These are phyloP conservation scores for Melanotaenia duboulayi DNA, from an alignment of 2,113 vertebrate genomes.

Conservation along the genomic window DNA sequence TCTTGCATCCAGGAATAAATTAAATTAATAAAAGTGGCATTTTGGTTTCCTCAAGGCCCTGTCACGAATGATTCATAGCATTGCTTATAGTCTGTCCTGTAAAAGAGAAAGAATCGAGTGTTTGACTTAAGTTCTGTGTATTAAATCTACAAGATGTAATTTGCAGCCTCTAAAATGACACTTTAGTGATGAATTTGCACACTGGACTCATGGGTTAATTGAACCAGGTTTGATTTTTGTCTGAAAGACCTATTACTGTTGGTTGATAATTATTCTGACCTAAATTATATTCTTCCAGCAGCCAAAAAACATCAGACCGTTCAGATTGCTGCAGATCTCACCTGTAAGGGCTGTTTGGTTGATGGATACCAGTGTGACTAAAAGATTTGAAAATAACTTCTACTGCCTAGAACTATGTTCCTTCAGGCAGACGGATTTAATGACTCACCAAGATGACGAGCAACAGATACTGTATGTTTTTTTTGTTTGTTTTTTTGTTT, in stretches of 20 bases:
- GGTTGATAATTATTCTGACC: slow-evolving; percentile 5
- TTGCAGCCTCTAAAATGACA: neutral
- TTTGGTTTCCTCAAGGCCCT: slow-evolving; percentile 31
- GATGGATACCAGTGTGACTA: slow-evolving; percentile 7
- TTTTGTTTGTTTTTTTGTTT: rapidly evolving
- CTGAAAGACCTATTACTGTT: neutral
- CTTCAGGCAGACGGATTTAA: slow-evolving; percentile 38
- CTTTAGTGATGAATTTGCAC: slow-evolving; percentile 7
- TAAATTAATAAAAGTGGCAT: slow-evolving; percentile 31
- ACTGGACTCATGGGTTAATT: neutral
- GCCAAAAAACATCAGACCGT: slow-evolving; percentile 7
- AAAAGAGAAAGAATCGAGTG: slow-evolving; percentile 5
- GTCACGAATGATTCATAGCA: slow-evolving; percentile 42
- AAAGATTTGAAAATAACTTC: slow-evolving; percentile 48
- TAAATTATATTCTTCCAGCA: neutral
- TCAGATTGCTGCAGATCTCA: neutral
- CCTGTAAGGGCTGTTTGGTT: slow-evolving; percentile 12
- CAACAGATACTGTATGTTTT: slow-evolving; percentile 26
- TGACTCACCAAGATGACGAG: slow-evolving; percentile 47
- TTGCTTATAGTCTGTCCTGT: slow-evolving; percentile 28
- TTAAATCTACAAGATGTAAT: slow-evolving; percentile 1
- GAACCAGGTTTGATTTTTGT: neutral
- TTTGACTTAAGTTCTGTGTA: slow-evolving; percentile 30
- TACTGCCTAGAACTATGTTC: slow-evolving; percentile 42
- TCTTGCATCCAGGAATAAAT: slow-evolving; percentile 32